phyloP scores from a whole-genome alignment of 2,113 vertebrate species.

The Malurus alboscapulatus region DNA sequence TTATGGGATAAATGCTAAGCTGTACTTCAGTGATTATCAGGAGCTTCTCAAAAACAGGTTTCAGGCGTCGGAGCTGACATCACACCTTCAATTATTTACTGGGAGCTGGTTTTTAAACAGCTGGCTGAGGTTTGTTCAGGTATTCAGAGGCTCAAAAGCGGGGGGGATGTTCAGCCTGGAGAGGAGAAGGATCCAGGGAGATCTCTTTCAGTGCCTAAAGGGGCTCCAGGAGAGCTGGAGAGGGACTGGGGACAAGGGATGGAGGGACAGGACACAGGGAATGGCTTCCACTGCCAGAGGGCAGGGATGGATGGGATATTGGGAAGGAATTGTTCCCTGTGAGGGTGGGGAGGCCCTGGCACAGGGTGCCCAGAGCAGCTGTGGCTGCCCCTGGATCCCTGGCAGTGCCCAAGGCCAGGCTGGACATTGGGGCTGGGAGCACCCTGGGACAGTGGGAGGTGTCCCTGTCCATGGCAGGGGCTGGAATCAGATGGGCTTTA shows the following conservation, averaged over 20 bases:
- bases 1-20: slow-evolving; percentile 34
- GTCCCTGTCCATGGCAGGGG: not conserved
- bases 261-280: not conserved
- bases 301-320: not conserved
- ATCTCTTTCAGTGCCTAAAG: fast-evolving
- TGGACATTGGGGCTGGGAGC: not conserved
- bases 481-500: fast-evolving
- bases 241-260: not conserved
- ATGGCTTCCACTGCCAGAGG: not conserved
- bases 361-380: too few species aligned
- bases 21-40: not conserved
- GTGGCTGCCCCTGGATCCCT: too few species aligned
- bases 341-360: fast-evolving
- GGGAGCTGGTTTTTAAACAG: not conserved
- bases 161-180: not conserved
- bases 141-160: not conserved
- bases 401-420: fast-evolving
- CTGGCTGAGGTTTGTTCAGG: not conserved
- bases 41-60: slow-evolving; percentile 24
- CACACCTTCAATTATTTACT: slow-evolving; percentile 61
- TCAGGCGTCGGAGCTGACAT: not conserved
- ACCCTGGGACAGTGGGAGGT: fast-evolving
- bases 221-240: not conserved
- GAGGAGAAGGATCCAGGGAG: not conserved
- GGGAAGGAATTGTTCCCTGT: fast-evolving